Base-by-base conservation (phyloP, 2,888 invertebrate species). In the Sesamia inferens region DNA sequence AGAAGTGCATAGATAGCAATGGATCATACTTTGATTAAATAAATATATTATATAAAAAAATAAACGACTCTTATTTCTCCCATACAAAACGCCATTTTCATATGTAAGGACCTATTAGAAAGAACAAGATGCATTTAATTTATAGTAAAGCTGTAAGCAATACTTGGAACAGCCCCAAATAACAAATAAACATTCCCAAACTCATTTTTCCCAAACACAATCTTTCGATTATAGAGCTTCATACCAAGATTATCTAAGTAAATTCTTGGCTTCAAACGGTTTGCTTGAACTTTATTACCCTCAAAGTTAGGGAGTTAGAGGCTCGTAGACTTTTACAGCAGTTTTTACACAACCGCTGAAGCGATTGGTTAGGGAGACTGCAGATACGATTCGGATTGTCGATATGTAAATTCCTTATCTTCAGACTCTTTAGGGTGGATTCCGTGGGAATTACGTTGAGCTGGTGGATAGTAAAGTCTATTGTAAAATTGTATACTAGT, bases 311-410 rank as follows among this genome's bases (percentile, higher is more conserved):
- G 85, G 68, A 74, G 81, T 93, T 92, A 91, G 90, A 85, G 80
- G 88, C 90, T 90, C 92, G 91, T 93, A 91, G 90, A 89, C 86
- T 94, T 93, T 94, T 94, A 94, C 90, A 86, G 89, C 88, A 90
- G 88, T 93, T 94, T 93, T 93, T 93, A 92, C 92, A 92, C 88
- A 85, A 88, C 90, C 90, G 84, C 89, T 84, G 88, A 89, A 81
- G 85, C 82, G 82, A 85, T 86, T 85, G 85, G 86, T 78, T 74
- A 83, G 74, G 75, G 77, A 57, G 82, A 61, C 59, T 69, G 71
- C 71, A 83, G 82, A 80, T 75, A 77, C 83, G 81, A 85, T 83
- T 70, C 76, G 62, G 71, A 74, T 58, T 61, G 72, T 69, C 76
- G 73, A 74, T 75, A 70, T 77, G 74, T 88, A 78, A 86, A 86